Conservation (phyloP, 2,888 invertebrate genomes). For the Epiperipatus broadwayi region DNA sequence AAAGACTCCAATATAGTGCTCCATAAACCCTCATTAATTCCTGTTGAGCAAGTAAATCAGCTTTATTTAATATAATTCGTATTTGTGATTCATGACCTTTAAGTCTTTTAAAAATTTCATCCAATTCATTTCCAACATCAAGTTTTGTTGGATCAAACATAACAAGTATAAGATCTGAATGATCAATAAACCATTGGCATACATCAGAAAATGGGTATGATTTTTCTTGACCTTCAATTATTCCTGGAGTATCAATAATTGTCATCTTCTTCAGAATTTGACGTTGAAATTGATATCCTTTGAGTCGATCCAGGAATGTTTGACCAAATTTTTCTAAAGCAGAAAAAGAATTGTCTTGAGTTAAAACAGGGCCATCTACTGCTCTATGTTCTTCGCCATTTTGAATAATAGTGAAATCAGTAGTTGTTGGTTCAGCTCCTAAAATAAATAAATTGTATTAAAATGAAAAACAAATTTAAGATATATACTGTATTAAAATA, state of each 20-base stretch:
- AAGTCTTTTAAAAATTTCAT: slow-evolving; percentile 78
- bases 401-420: slow-evolving; percentile 43
- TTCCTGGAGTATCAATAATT: slow-evolving; percentile 87
- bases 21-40: slow-evolving; percentile 82
- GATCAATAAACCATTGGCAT: slow-evolving; percentile 90
- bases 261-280: slow-evolving; percentile 77
- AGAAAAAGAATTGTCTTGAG: slow-evolving; percentile 84
- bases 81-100: slow-evolving; percentile 85
- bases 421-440: slow-evolving; percentile 59
- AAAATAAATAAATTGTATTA: no score
- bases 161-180: slow-evolving; percentile 82
- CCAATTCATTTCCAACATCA: slow-evolving; percentile 83
- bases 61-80: slow-evolving; percentile 80
- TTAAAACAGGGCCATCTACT: slow-evolving; percentile 73
- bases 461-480: no score
- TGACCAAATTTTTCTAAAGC: slow-evolving; percentile 87
- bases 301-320: slow-evolving; percentile 60
- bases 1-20: slow-evolving; percentile 85
- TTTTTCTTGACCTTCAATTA: slow-evolving; percentile 76
- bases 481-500: no score
- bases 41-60: slow-evolving; percentile 74
- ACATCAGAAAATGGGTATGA: slow-evolving; percentile 88
- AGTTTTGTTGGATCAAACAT: slow-evolving; percentile 87
- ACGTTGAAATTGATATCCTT: slow-evolving; percentile 58
- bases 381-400: slow-evolving; percentile 66